These are phyloP conservation scores for Drosophila virilis DNA, from an alignment of 1,140 invertebrate species.

Conservation along the genomic window DNA sequence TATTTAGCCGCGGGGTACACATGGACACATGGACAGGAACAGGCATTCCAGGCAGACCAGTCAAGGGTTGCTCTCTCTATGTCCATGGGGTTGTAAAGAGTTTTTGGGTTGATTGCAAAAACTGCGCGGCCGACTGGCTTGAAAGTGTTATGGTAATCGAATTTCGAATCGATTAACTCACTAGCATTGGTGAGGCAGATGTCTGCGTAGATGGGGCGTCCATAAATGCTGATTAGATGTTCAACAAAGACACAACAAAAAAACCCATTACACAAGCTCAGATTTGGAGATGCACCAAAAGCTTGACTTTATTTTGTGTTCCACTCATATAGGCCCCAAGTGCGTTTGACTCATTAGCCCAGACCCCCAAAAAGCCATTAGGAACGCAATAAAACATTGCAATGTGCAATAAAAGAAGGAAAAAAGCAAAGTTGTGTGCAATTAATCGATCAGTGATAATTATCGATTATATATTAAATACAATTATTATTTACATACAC, in stretches of 20 bases:
- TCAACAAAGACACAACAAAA: not conserved
- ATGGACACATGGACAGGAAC: slow-evolving; percentile 28
- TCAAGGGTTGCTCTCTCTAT: slow-evolving; percentile 52
- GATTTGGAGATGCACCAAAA: not conserved
- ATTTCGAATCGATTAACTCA: slow-evolving; percentile 74
- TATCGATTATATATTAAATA: slow-evolving; percentile 55
- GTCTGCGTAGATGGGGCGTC: not conserved
- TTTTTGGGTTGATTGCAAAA: slow-evolving; percentile 48
- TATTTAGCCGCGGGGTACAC: slow-evolving; percentile 66
- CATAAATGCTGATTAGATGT: not conserved
- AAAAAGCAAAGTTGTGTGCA: slow-evolving; percentile 24
- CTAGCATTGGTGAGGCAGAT: slow-evolving; percentile 5
- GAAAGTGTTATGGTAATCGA: slow-evolving; percentile 70
- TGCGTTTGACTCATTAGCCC: slow-evolving; percentile 19
- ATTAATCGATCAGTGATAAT: slow-evolving; percentile 46
- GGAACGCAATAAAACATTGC: slow-evolving; percentile 6
- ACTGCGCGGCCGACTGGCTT: slow-evolving; percentile 19
- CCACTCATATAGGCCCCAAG: not conserved
- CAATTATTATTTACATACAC: slow-evolving; percentile 64
- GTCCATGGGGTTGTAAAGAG: slow-evolving; percentile 57
- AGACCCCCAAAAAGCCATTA: slow-evolving; percentile 29
- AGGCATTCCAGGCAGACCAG: not conserved
- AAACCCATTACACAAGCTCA: too few relatives aligned
- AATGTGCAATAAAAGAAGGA: slow-evolving; percentile 21
- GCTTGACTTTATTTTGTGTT: not conserved